Percentiles rank a stretch among this genome's conserved stretches.
Conservation (phyloP, 2,888 invertebrate genomes). For the Marronus borbonicus region DNA sequence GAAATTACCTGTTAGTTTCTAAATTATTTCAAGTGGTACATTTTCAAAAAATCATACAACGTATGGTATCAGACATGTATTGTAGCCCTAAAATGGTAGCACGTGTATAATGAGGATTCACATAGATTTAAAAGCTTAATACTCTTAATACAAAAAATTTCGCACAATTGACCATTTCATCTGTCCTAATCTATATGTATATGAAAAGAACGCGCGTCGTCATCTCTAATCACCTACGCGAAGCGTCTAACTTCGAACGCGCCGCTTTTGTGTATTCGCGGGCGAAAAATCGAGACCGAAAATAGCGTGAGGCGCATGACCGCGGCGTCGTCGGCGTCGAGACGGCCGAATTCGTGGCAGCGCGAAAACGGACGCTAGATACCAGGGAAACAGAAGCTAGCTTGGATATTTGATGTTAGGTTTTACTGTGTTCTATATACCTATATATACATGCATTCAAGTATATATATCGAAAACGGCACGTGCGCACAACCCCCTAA, state of each 20-base stretch:
- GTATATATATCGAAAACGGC: slow-evolving; percentile 55
- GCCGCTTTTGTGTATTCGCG: background rate
- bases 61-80: too few species aligned
- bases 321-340: slow-evolving; percentile 63
- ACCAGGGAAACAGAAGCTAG: slow-evolving; percentile 61
- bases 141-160: background rate
- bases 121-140: background rate
- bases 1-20: too few species aligned
- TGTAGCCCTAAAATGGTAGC: too few species aligned
- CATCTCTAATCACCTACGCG: background rate
- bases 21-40: too few species aligned
- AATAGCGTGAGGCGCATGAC: slow-evolving; percentile 47
- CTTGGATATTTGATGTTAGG: slow-evolving; percentile 35
- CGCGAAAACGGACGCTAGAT: slow-evolving; percentile 65
- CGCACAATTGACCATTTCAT: background rate
- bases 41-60: too few species aligned
- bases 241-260: background rate
- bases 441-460: background rate
- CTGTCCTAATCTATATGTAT: background rate
- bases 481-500: slow-evolving; percentile 62
- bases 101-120: too few species aligned
- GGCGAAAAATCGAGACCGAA: background rate
- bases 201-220: background rate
- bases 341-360: slow-evolving; percentile 60
- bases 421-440: too few species aligned